Base-by-base conservation (phyloP, 2,113 vertebrate genomes). In the Balaeniceps rex region DNA sequence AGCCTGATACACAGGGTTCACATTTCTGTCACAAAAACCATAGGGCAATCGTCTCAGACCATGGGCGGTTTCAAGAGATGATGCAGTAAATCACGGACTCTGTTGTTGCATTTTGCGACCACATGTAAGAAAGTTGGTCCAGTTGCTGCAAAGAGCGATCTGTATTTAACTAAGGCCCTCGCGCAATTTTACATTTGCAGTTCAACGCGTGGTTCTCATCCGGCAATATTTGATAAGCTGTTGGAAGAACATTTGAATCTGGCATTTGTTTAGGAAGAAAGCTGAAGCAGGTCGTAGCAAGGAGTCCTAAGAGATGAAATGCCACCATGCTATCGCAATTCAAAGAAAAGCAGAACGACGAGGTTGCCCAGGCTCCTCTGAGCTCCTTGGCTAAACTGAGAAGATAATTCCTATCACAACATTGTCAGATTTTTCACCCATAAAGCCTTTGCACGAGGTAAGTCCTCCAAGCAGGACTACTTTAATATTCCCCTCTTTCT, bases 381-480 rank as follows among this genome's bases (percentile, higher is more conserved):
- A 88, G 49, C 29, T 68, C 34, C 44, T 61, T 29, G 38, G 60
- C 54, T 46, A 72, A 76, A 11, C 6, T 12, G 12, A 29, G 18
- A 81, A 77, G 14, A 29, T 18, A 81, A 77, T 33, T 87, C 42
- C 40, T 6, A 21, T 28, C 12, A 46, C 4, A 10, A 86, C 57
- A 40, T 74, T 71, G 11, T 89, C 77, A 21, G 13, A 8, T 60
- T 79, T 78, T 54, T 55, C 19, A 22, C 36, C 49, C 46, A 10
- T 4, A 54, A 83, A 77, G 22, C 21, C 16, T 68, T 58, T 1
- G 1, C 31, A 16, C 0, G 0, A 63, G 21, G 12, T 10, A 29
- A 86, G 16, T 13, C 26, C 49, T 68, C 58, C 89, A 52, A 34
- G 25, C 31, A 69, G 61, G 12, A 2, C 26, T 33, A 3, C 40